Base-by-base conservation (phyloP, 2,888 invertebrate species). In the Ametastegia equiseti region DNA sequence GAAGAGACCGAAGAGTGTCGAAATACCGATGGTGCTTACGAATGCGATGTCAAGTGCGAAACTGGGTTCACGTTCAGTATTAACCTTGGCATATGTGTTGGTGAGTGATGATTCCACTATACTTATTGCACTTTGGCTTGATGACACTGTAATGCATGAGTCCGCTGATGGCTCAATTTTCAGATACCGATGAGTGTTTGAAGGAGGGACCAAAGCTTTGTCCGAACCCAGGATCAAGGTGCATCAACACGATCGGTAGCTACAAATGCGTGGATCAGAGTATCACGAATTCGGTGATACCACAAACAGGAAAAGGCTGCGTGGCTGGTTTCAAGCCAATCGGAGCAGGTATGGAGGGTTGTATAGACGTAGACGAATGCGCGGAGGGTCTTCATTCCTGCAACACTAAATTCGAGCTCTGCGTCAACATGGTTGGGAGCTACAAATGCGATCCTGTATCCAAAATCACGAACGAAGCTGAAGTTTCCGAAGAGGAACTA, bases 201-300 rank as follows among this genome's bases (percentile, higher is more conserved):
- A 81, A 85, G 81, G 87, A 45, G 71, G 90, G 90, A n/a, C 92
- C 93, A 79, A 89, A 92, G 71, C 84, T 92, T 42, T 94, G 94
- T 86, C 90, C 94, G 79, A 94, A 15, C 11, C 60, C 75, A 19
- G 81, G 47, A 19, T 65, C 81, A 5, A 57, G 94, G 87, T 96
- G 96, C 89, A 93, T 95, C 86, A 96, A 96, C 90, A 95, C 94
- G 0, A 94, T 94, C 84, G 96, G 96, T 15, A 93, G 93, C 82
- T 96, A 94, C 91, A 94, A 95, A 84, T 96, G 96, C 87, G 94
- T 95, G 39, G n/a, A 71, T 47, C 57, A 54, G 54, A 50, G 65
- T 9, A 15, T 63, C 5, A 39, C 23, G 94, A 88, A 94, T 93
- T 1, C 87, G 93, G 67, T 94, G 94, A 15, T 91, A 92, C 67